Conservation (phyloP, 1,140 invertebrate genomes). For the Gryon sp. region DNA sequence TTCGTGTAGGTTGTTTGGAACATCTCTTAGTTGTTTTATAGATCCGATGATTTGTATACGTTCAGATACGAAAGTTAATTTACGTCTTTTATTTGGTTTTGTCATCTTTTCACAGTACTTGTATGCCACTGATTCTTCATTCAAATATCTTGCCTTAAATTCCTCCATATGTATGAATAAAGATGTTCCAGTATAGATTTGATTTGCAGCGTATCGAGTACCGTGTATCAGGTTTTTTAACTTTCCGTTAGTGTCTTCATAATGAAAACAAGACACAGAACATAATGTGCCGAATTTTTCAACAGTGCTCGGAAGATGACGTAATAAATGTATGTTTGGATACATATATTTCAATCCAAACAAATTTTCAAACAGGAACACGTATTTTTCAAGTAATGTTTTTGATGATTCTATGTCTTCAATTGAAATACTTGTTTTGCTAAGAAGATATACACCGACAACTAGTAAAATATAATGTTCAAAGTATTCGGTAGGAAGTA, state of each 20-base stretch:
- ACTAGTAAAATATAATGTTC: conserved; percentile 48
- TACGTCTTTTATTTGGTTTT: not conserved
- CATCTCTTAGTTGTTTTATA: not conserved
- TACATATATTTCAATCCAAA: too few species aligned
- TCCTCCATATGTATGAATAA: not conserved
- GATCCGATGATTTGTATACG: not conserved
- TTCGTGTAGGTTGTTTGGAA: not conserved
- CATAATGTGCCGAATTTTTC: conserved; percentile 27
- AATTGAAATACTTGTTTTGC: not conserved
- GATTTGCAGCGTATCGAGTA: not conserved
- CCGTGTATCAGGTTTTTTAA: conserved; percentile 22
- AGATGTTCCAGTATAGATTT: conserved; percentile 4
- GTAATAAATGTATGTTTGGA: too few species aligned
- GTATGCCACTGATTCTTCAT: not conserved
- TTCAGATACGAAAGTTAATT: not conserved
- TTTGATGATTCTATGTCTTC: not conserved
- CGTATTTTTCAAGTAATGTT: not conserved
- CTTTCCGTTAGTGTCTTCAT: conserved; percentile 26
- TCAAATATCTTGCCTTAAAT: not conserved
- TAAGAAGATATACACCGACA: conserved; percentile 5
- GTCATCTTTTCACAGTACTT: not conserved
- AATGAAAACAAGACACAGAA: conserved; percentile 22
- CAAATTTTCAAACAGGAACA: too few species aligned
- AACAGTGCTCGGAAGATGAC: conserved; percentile 18
- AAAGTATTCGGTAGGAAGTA: conserved; percentile 35